A percentile compares a stretch with the other conserved stretches of the same genome.
phyloP scores from a whole-genome alignment of 2,113 vertebrate species.

The Bufo bufo region DNA sequence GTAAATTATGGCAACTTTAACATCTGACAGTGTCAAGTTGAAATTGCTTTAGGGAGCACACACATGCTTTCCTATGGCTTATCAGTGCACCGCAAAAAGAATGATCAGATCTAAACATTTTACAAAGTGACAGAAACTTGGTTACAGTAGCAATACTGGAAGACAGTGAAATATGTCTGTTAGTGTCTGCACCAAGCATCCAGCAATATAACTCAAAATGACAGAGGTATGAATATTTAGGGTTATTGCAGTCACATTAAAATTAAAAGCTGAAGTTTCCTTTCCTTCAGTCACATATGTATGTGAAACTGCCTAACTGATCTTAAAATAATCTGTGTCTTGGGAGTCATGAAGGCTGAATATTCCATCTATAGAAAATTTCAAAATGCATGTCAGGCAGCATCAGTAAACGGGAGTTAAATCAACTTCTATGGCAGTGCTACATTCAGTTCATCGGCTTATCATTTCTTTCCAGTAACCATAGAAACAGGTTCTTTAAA shows the following conservation, averaged over 20 bases:
- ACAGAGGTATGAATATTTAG: background rate
- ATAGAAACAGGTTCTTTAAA: constrained; percentile 51
- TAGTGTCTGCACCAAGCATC: background rate
- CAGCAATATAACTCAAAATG: background rate
- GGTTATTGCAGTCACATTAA: background rate
- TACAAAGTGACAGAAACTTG: background rate
- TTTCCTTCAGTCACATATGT: constrained; percentile 17
- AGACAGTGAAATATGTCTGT: background rate
- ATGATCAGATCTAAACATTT: background rate
- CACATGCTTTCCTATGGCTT: background rate
- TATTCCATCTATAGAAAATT: constrained; percentile 48
- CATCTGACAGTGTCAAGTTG: background rate
- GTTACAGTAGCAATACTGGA: background rate
- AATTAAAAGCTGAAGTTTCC: constrained; percentile 28
- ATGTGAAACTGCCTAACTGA: constrained; percentile 25
- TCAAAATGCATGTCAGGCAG: constrained; percentile 50
- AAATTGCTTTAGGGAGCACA: background rate
- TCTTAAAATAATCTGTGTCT: constrained; percentile 44
- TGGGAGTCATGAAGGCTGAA: constrained; percentile 42
- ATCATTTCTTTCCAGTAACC: constrained; percentile 47
- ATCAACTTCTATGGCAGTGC: constrained; percentile 47
- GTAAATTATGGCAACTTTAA: background rate
- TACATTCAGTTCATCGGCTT: constrained; percentile 38
- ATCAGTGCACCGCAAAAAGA: background rate
- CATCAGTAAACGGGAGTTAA: constrained; percentile 55